Conservation (phyloP, 2,888 invertebrate species). For the Arrhopalites spinosus region DNA sequence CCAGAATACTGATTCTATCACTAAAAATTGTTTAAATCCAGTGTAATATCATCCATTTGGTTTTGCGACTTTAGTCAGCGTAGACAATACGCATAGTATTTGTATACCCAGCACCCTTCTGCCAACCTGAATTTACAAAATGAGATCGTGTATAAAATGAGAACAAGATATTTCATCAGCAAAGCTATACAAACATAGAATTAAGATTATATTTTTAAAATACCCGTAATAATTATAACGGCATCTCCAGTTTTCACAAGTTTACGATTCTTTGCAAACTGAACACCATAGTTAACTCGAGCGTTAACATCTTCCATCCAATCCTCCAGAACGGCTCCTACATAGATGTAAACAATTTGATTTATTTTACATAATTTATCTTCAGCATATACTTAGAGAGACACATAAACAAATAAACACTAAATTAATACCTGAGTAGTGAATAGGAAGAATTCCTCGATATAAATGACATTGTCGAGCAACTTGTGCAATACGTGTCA, state of each 20-base stretch:
- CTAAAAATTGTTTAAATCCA: background rate
- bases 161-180: too few species aligned
- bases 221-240: constrained; percentile 91
- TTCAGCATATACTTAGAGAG: too few species aligned
- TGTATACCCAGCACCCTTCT: constrained; percentile 86
- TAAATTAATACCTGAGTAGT: constrained; percentile 71
- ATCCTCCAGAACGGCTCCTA: constrained; percentile 71
- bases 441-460: constrained; percentile 87
- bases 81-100: constrained; percentile 94
- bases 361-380: too few species aligned
- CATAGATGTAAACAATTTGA: constrained; percentile 39
- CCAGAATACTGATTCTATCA: too few species aligned
- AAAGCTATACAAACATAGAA: too few species aligned
- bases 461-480: constrained; percentile 90
- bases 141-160: too few species aligned
- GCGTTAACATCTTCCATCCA: constrained; percentile 92
- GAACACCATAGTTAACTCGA: constrained; percentile 80
- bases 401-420: background rate
- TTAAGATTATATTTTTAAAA: too few species aligned
- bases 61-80: constrained; percentile 60
- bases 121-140: constrained; percentile 80
- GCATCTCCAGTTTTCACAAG: constrained; percentile 86
- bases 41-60: background rate
- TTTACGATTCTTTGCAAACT: constrained; percentile 82
- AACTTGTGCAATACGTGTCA: constrained; percentile 80